phyloP scores from a whole-genome alignment of 1,140 invertebrate genomes.

The Macrosteles quadrilineatus region DNA sequence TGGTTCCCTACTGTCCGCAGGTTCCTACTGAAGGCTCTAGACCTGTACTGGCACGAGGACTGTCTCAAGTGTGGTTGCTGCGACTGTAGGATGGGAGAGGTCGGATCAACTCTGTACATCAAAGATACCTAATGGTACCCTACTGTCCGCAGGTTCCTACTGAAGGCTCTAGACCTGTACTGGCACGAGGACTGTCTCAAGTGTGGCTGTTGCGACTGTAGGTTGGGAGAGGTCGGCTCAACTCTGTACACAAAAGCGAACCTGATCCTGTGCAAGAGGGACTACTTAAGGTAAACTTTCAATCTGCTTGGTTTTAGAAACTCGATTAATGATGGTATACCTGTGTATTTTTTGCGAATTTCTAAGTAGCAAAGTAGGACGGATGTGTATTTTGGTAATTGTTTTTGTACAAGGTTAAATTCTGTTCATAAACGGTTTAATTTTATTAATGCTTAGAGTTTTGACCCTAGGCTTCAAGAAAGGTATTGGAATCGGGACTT shows the following conservation, averaged over 20 bases:
- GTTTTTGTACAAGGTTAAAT: too few relatives aligned
- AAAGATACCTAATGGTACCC: too few relatives aligned
- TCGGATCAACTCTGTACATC: constrained; percentile 86
- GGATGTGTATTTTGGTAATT: too few relatives aligned
- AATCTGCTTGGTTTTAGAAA: too few relatives aligned
- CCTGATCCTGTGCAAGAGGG: constrained; percentile 88
- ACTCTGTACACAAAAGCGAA: constrained; percentile 91
- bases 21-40: constrained; percentile 75
- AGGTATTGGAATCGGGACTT: too few relatives aligned
- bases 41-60: constrained; percentile 93
- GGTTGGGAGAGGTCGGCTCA: constrained; percentile 88
- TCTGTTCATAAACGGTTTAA: too few relatives aligned
- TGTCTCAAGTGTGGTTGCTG: constrained; percentile 93
- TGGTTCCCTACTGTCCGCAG: too few relatives aligned
- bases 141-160: constrained; percentile 62
- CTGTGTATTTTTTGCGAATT: too few relatives aligned
- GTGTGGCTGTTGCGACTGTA: constrained; percentile 90
- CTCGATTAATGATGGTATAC: too few relatives aligned
- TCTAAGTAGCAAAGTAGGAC: too few relatives aligned
- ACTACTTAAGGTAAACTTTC: constrained; percentile 79
- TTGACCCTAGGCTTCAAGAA: too few relatives aligned
- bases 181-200: constrained; percentile 96
- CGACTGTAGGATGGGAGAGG: constrained; percentile 87
- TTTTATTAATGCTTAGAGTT: too few relatives aligned
- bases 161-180: constrained; percentile 81